These are phyloP conservation scores for Achroia grisella DNA, from an alignment of 1,140 invertebrate genomes.

Conservation along the genomic window DNA sequence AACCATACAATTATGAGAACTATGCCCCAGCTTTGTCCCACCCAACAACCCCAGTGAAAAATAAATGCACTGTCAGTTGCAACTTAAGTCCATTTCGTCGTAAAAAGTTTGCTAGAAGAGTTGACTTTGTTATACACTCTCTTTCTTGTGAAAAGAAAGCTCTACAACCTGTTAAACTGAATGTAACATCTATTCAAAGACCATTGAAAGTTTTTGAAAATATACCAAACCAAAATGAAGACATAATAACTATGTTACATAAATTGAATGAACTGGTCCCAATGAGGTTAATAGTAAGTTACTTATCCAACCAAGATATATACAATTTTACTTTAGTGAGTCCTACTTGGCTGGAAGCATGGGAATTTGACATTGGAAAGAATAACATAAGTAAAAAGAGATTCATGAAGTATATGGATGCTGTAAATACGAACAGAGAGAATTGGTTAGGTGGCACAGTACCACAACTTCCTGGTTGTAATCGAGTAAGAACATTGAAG, in stretches of 20 bases:
- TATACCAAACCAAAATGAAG: constrained; percentile 54
- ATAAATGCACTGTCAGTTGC: constrained; percentile 41
- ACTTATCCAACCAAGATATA: constrained; percentile 56
- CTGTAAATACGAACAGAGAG: constrained; percentile 50
- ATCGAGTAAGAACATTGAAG: constrained; percentile 31
- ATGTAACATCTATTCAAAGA: constrained; percentile 11
- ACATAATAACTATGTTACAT: constrained; percentile 58
- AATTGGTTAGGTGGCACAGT: constrained; percentile 27
- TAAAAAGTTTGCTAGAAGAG: constrained; percentile 39
- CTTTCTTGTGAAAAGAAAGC: constrained; percentile 45
- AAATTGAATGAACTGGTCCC: constrained; percentile 23
- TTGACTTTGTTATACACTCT: constrained; percentile 51
- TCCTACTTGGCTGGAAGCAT: constrained; percentile 43
- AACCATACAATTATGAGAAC: background rate
- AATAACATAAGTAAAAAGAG: constrained; percentile 32
- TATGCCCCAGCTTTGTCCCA: constrained; percentile 20
- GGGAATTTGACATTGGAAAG: constrained; percentile 31
- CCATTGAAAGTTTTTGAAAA: constrained; percentile 19
- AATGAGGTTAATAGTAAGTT: constrained; percentile 49
- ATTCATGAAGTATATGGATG: constrained; percentile 32
- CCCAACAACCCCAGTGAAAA: constrained; percentile 58
- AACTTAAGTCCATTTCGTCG: constrained; percentile 33
- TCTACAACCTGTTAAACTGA: constrained; percentile 23
- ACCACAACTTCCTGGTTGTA: constrained; percentile 18
- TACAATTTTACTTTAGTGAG: constrained; percentile 57